Conservation (phyloP, 2,797 vertebrate species). For the Acomys russatus region DNA sequence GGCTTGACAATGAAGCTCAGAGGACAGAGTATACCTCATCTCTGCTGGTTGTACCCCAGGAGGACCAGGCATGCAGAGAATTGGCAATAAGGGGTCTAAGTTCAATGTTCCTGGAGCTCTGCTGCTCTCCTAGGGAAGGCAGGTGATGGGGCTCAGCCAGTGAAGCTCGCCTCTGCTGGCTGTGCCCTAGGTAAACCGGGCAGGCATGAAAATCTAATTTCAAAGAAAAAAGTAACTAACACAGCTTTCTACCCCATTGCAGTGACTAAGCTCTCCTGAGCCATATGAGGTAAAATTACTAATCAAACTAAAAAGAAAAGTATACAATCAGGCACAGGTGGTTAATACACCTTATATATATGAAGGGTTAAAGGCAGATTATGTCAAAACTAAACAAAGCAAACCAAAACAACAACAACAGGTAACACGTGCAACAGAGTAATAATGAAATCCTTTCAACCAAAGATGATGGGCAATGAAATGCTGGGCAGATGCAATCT, state of each 20-base stretch:
- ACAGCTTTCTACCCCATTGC: neutral
- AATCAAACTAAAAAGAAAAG: neutral
- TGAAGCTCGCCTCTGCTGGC: too few species aligned
- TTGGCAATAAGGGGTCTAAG: too few species aligned
- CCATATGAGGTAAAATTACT: constrained; percentile 3
- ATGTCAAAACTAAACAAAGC: neutral
- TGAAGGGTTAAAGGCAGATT: neutral
- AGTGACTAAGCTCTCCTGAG: neutral
- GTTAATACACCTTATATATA: neutral
- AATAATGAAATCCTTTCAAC: neutral
- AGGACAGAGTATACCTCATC: too few species aligned
- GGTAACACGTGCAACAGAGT: constrained; percentile 9
- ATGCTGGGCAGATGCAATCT: neutral
- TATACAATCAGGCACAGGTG: neutral
- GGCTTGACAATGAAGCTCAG: too few species aligned
- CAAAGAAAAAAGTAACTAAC: neutral
- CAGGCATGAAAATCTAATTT: neutral
- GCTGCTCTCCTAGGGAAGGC: too few species aligned
- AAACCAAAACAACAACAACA: neutral
- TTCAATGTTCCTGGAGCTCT: too few species aligned
- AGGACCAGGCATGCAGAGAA: too few species aligned
- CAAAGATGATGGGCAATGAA: neutral
- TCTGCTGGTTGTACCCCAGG: too few species aligned
- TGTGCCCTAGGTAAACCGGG: too few species aligned
- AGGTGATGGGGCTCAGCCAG: too few species aligned